Conservation (phyloP, 2,113 vertebrate species). For the Perca fluviatilis region DNA sequence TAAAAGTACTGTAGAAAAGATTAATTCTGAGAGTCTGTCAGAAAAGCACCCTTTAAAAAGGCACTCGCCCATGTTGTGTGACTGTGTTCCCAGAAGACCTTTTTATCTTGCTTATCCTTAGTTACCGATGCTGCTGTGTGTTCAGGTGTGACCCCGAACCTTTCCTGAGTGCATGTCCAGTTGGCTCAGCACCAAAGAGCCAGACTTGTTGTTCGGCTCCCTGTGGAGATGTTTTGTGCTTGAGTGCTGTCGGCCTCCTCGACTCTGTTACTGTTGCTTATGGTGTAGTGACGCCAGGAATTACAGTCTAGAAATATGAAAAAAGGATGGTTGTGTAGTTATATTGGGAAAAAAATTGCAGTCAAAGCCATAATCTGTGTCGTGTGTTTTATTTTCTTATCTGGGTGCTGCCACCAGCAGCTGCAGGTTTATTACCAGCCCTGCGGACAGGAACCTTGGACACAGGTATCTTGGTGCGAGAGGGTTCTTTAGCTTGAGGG, state of each 20-base stretch:
- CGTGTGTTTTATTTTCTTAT: constrained; percentile 71
- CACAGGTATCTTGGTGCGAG: constrained; percentile 96
- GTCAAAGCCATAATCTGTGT: constrained; percentile 38
- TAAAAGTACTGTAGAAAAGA: constrained; percentile 82
- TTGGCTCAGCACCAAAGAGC: constrained; percentile 59
- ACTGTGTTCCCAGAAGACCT: constrained; percentile 49
- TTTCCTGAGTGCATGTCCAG: constrained; percentile 73
- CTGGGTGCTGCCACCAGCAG: constrained; percentile 68
- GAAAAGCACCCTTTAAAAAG: constrained; percentile 81
- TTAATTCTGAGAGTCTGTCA: constrained; percentile 64
- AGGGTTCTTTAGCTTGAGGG: constrained; percentile 88
- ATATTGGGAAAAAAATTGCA: constrained; percentile 31
- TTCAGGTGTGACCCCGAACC: constrained; percentile 62
- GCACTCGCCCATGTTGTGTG: constrained; percentile 63
- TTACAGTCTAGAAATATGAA: constrained; percentile 54
- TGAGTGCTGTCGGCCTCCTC: constrained; percentile 60
- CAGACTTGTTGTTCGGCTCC: constrained; percentile 51
- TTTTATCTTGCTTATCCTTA: constrained; percentile 52
- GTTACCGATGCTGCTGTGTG: constrained; percentile 53
- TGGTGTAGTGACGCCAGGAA: constrained; percentile 63
- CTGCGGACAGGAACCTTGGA: constrained; percentile 95
- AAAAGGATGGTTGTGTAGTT: constrained; percentile 34
- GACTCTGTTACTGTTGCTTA: constrained; percentile 56
- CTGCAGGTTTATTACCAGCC: constrained; percentile 87
- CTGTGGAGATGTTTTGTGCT: constrained; percentile 80